Conservation (phyloP, 2,888 invertebrate genomes). For the Slavum lentiscoides region DNA sequence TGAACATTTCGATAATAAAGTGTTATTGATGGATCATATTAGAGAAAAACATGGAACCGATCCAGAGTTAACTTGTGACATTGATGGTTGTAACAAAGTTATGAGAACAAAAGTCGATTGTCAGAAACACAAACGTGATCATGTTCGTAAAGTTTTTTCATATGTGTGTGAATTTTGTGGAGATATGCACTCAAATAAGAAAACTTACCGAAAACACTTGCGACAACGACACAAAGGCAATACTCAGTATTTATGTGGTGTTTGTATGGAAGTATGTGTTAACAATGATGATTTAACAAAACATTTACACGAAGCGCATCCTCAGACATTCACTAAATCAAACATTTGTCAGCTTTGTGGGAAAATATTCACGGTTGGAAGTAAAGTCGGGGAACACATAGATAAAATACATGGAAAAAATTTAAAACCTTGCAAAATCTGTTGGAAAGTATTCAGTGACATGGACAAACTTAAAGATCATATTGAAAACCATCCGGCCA, state of each 20-base stretch:
- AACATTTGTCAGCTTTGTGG: constrained; percentile 67
- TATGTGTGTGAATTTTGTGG: constrained; percentile 65
- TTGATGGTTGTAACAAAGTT: constrained; percentile 62
- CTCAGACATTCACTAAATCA: constrained; percentile 62
- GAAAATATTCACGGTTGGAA: constrained; percentile 66
- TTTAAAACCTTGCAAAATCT: constrained; percentile 66
- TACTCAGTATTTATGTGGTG: constrained; percentile 65
- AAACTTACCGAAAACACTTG: constrained; percentile 67
- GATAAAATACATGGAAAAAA: constrained; percentile 66
- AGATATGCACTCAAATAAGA: constrained; percentile 65
- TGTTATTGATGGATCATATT: constrained; percentile 66
- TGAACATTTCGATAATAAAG: constrained; percentile 61
- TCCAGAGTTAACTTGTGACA: constrained; percentile 63
- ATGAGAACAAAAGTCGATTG: constrained; percentile 64
- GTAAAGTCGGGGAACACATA: constrained; percentile 67
- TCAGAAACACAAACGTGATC: constrained; percentile 63
- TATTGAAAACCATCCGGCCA: constrained; percentile 59
- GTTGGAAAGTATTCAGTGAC: constrained; percentile 65
- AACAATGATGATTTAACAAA: constrained; percentile 64
- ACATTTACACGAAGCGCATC: constrained; percentile 64
- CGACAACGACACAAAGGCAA: constrained; percentile 65
- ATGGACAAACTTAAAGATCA: constrained; percentile 63
- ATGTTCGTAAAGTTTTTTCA: constrained; percentile 57
- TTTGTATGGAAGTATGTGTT: constrained; percentile 65
- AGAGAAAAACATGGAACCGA: constrained; percentile 62